A percentile compares a stretch with the other conserved stretches of the same genome.
Evolutionary conservation across 2,888 invertebrate species (phyloP).

Genomic region (Ophion ellenae): DNA sequence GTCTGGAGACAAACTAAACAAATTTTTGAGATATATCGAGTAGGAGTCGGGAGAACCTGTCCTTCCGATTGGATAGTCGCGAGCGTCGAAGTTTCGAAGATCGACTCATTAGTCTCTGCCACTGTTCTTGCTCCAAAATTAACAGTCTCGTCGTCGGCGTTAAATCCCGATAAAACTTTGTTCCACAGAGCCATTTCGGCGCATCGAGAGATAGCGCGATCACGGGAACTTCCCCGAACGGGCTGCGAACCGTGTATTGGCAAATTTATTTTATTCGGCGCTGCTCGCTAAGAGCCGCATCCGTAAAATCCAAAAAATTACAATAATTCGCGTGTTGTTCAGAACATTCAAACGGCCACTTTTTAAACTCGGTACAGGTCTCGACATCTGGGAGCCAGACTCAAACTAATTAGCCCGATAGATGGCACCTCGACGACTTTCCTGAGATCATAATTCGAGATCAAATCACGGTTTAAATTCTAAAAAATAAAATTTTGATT

Average conservation of each 20-base stretch:
- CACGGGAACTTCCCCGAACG: not conserved
- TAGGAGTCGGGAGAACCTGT: slow-evolving; percentile 66
- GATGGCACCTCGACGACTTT: not conserved
- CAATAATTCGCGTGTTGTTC: not conserved
- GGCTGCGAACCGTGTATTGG: not conserved
- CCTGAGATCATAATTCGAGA: not conserved
- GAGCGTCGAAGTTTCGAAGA: slow-evolving; percentile 85
- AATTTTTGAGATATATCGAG: not conserved
- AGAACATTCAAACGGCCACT: slow-evolving; percentile 35
- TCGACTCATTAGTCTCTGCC: slow-evolving; percentile 81
- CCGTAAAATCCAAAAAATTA: not conserved
- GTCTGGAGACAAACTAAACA: not conserved
- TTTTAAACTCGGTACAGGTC: slow-evolving; percentile 17
- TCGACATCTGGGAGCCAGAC: not conserved
- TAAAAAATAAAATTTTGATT: not conserved
- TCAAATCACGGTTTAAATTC: not conserved
- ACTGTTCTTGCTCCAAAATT: slow-evolving; percentile 85
- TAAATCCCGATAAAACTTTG: slow-evolving; percentile 83
- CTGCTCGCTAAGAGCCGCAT: not conserved
- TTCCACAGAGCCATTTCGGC: slow-evolving; percentile 79
- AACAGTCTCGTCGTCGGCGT: slow-evolving; percentile 84
- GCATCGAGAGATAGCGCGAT: not conserved
- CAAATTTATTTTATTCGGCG: not conserved
- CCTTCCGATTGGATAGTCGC: slow-evolving; percentile 80
- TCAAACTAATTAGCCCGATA: not conserved